phyloP scores from a whole-genome alignment of 1,140 invertebrate species.

The Paracyclopina nana region DNA sequence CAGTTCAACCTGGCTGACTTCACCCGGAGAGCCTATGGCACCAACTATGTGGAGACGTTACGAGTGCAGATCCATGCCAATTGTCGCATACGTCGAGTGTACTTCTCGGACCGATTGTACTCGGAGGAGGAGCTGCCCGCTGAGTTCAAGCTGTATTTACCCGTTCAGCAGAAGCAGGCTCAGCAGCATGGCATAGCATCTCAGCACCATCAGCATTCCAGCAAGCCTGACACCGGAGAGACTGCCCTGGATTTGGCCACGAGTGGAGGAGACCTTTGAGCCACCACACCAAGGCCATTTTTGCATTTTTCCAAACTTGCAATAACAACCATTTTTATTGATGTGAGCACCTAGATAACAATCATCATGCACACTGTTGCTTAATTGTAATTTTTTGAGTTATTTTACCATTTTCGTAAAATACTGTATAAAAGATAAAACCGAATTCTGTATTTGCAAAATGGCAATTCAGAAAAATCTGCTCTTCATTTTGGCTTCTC shows the following conservation, averaged over 20 bases:
- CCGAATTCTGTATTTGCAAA: no score
- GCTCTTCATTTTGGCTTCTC: no score
- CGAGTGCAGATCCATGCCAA: constrained; percentile 97
- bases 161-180: constrained; percentile 62
- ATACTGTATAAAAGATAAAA: no score
- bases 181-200: constrained; percentile 17
- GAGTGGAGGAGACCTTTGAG: no score
- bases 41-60: constrained; percentile 96
- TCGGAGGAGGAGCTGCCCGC: constrained; percentile 97
- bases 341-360: no score
- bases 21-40: constrained; percentile 90
- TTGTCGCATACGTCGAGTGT: constrained; percentile 89
- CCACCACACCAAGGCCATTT: no score
- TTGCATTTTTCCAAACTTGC: no score
- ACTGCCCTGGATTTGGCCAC: background rate
- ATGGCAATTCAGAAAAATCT: no score
- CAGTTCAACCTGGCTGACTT: constrained; percentile 99
- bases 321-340: no score
- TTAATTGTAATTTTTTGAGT: no score
- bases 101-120: constrained; percentile 95
- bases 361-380: no score
- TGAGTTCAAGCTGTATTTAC: constrained; percentile 94
- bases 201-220: background rate
- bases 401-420: no score
- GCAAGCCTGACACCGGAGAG: background rate